These are phyloP conservation scores for Apistogramma diplotaenia DNA, from an alignment of 2,113 vertebrate species.

Conservation along the genomic window DNA sequence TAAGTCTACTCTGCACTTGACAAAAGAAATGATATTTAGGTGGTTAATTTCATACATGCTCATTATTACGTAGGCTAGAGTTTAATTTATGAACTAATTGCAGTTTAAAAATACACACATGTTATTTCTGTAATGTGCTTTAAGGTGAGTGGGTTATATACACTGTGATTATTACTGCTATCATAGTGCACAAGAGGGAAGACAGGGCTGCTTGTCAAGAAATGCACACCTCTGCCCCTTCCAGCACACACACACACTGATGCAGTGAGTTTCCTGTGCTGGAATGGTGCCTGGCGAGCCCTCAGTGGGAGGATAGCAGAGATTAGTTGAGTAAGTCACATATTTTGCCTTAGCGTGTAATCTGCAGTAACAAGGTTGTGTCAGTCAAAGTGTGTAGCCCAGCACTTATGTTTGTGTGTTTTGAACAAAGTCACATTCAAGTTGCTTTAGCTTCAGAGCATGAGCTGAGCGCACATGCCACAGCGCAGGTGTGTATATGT, in stretches of 20 bases:
- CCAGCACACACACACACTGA: neutral
- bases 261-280: slow-evolving; percentile 33
- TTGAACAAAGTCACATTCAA: slow-evolving; percentile 8
- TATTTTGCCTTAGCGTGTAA: neutral
- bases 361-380: slow-evolving; percentile 12
- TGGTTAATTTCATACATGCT: neutral
- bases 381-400: neutral
- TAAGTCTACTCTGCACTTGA: neutral
- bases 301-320: slow-evolving; percentile 49
- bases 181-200: neutral
- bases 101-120: neutral
- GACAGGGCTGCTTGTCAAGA: slow-evolving; percentile 1
- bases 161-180: neutral
- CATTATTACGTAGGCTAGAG: neutral
- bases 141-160: neutral
- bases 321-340: slow-evolving; percentile 20
- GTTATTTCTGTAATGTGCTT: neutral
- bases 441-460: neutral
- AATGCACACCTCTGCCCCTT: neutral
- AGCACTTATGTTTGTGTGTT: neutral
- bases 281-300: slow-evolving; percentile 40
- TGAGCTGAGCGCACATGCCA: neutral
- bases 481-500: neutral
- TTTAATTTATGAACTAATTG: neutral
- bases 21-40: neutral